Conservation (phyloP, 2,888 invertebrate species). For the Eupithecia abbreviata region DNA sequence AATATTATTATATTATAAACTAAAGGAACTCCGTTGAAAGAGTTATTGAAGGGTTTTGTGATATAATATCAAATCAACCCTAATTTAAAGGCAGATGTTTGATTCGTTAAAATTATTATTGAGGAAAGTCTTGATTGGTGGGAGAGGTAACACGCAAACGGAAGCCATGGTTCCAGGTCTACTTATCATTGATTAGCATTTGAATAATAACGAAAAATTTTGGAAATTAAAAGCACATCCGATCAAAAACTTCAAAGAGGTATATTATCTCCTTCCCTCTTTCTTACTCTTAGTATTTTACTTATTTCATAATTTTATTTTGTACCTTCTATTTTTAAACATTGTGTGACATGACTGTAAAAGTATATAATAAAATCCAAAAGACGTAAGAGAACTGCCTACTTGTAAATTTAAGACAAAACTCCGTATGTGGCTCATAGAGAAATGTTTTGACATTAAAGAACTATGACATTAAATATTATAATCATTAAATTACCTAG, state of each 20-base stretch:
- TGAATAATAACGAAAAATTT: conserved; percentile 14
- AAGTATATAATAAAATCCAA: too few relatives aligned
- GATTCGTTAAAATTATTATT: conserved; percentile 29
- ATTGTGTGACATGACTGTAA: too few relatives aligned
- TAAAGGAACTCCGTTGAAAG: background rate
- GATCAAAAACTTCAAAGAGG: background rate
- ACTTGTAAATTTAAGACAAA: too few relatives aligned
- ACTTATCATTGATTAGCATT: conserved; percentile 17
- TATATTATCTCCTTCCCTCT: too few relatives aligned
- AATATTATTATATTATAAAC: background rate
- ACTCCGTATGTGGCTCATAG: too few relatives aligned
- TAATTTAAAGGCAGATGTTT: conserved; percentile 31
- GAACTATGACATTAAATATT: too few relatives aligned
- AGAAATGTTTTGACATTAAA: too few relatives aligned
- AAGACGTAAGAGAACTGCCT: too few relatives aligned
- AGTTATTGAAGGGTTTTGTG: conserved; percentile 9
- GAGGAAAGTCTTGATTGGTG: conserved; percentile 14
- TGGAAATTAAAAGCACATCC: background rate
- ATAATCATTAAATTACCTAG: too few relatives aligned
- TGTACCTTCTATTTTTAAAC: too few relatives aligned
- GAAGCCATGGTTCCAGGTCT: conserved; percentile 36
- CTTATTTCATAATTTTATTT: too few relatives aligned
- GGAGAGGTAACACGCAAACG: conserved; percentile 48
- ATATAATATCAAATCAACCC: conserved; percentile 14
- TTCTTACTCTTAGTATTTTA: too few relatives aligned